Base-by-base conservation (phyloP, 2,797 vertebrate species). In the Pseudochirops corinnae region DNA sequence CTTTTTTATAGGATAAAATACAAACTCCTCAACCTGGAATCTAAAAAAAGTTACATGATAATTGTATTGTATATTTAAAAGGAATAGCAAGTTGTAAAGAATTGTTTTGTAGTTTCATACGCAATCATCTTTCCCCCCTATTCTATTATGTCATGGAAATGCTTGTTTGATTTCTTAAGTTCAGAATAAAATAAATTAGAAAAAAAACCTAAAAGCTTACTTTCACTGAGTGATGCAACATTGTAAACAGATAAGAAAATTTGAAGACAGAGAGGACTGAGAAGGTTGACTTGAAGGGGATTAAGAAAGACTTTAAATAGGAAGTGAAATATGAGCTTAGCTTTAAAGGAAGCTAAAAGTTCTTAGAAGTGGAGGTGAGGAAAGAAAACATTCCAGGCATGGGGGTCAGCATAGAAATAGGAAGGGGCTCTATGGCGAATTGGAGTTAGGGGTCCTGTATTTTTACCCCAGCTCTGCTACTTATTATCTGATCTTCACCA, bases 271-370 rank as follows among this genome's bases (percentile, higher is more conserved):
- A 46, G 33, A 74, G 5, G n/a, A 74, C n/a, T 16, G 62, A n/a
- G 33, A 74, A 74, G 33, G 16, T 21, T 82, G 67, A 18, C 21
- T 39, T 39, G 67, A 82, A 18, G 67, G 62, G 67, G 67, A 46
- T 82, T 82, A 46, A 18, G 67, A 46, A 82, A 82, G 67, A 18
- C n/a, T 82, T 82, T 82, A 82, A 82, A 29, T 82, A 82, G n/a
- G 67, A 82, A 82, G 18, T 82, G 67, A 82, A 82, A 82, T 46
- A 24, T 39, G 67, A 82, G n/a, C 67, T 82, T 82, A 46, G 18
- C 67, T n/a, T 82, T 82, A 46, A 82, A 82, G n/a, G 67, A 82
- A 82, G 67, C 67, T 82, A 82, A 82, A 82, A n/a, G 39, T 82
- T 82, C 67, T 82, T 82, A 82, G 67, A 82, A 82, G 67, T 24